Base-by-base conservation (phyloP, 2,113 vertebrate genomes). In the Rhagologus leucostigma region DNA sequence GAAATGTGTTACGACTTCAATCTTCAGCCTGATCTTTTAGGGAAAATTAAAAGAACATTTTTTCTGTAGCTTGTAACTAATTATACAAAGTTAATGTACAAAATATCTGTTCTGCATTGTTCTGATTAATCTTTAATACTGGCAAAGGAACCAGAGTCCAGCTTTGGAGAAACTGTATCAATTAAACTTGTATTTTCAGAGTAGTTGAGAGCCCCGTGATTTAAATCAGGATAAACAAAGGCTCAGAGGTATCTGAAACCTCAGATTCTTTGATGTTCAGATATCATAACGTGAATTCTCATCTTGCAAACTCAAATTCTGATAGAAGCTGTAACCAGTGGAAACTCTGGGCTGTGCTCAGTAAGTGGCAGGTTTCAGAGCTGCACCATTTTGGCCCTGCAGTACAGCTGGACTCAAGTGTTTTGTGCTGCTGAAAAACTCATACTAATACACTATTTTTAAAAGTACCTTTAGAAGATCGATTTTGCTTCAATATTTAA, bases 381-480 rank as follows among this genome's bases (percentile, higher is more conserved):
- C 2, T 55, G 56, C 62, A 41, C 29, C 47, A 18, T 12, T 60
- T 41, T 26, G 57, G 32, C 32, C 55, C 39, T 47, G 37, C 44
- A 53, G 29, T 30, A 42, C 55, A 33, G 29, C 0, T 7, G 12
- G 21, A 65, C 50, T 74, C 41, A 50, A 33, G 18, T 22, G 44
- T 44, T 77, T 68, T 13, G 18, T 10, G 5, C 46, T 50, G 29
- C 23, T 68, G 37, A 64, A n/a, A 46, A 68, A 37, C 41, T 23
- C 32, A 18, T 55, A 53, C 29, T 22, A 33, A 55, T 3, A 37
- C 0, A 2, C 0, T 26, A 12, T 55, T 90, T 71, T 39, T 4
- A 64, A 26, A 80, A 73, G 33, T 10, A 62, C 46, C 14, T 65
- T 64, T 49, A 71, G 60, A 68, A 62, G 32, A 41, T 13, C 2